Base-by-base conservation (phyloP, 2,888 invertebrate species). In the Mythimna lalbum region DNA sequence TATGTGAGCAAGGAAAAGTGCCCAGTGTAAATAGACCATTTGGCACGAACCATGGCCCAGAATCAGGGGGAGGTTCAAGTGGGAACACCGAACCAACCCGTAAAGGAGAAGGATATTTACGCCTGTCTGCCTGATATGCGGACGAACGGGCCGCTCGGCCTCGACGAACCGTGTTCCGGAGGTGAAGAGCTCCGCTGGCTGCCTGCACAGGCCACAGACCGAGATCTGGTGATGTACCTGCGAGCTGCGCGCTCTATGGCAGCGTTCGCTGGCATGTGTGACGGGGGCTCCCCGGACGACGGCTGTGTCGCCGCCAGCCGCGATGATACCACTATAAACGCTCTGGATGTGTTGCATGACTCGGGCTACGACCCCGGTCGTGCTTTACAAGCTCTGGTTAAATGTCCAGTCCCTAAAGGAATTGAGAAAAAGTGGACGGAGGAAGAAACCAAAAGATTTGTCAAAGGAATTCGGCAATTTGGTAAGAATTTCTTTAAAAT, bases 401-500 rank as follows among this genome's bases (percentile, higher is more conserved):
- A 99, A 96, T 99, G 99, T 94, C 99, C 99, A 77, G 99, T 99
- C 78, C 99, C 99, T 1, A 98, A 99, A 97, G 98, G 99, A 89
- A 98, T 99, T 87, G 99, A 99, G 90, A 99, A 99, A 93, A 99
- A 99, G 95, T 99, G 99, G 99, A 98, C 98, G 76, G 99, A 99
- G 93, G 99, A 99, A 92, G 99, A 99, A 96, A 98, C 98, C 93
- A 99, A 99, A 97, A 97, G 99, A 86, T 99, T 99, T 96, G 99
- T 99, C 80, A 99, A 99, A 96, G 99, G 99, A 85, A 97, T 99
- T 86, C 97, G 99, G 82, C 99, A 99, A 93, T 99, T 99, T 96
- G 99, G 99, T 87, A 99, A 99, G 96, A 99, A 99, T 96, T 99
- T 99, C 96, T 99, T 99, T 95, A 98, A 99, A 90, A 99, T 99